A percentile compares a stretch with the other conserved stretches of the same genome.
These are phyloP conservation scores for Harpagus bidentatus DNA, from an alignment of 2,113 vertebrate species.

Conservation along the genomic window DNA sequence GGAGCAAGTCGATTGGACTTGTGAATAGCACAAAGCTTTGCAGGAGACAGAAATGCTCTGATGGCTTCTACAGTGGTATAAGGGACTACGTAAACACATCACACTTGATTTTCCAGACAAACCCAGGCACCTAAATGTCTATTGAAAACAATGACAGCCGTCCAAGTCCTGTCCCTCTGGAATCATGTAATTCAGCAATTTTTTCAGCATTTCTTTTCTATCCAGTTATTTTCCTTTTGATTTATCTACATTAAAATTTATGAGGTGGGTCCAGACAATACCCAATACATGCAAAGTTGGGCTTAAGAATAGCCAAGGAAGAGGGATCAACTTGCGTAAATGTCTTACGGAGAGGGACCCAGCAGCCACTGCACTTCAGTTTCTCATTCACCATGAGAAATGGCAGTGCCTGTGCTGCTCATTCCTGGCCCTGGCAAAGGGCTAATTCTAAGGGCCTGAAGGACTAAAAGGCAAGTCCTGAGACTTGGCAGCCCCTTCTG, in stretches of 20 bases:
- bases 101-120: background rate
- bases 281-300: background rate
- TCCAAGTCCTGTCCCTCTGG: background rate
- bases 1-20: background rate
- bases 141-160: background rate
- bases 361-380: background rate
- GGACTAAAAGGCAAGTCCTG: background rate
- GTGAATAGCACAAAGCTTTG: background rate
- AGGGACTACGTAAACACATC: background rate
- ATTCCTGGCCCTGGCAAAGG: background rate
- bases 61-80: background rate
- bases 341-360: background rate
- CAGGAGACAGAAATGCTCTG: background rate
- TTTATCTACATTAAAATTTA: background rate
- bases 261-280: background rate
- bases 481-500: background rate
- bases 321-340: background rate
- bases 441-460: background rate
- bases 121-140: background rate
- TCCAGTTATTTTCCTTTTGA: background rate
- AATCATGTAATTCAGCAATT: background rate
- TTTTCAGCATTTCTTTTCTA: background rate
- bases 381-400: background rate
- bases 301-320: background rate
- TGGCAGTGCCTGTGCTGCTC: background rate